Conservation (phyloP, 2,797 vertebrate genomes). For the Gallinago solitaria region DNA sequence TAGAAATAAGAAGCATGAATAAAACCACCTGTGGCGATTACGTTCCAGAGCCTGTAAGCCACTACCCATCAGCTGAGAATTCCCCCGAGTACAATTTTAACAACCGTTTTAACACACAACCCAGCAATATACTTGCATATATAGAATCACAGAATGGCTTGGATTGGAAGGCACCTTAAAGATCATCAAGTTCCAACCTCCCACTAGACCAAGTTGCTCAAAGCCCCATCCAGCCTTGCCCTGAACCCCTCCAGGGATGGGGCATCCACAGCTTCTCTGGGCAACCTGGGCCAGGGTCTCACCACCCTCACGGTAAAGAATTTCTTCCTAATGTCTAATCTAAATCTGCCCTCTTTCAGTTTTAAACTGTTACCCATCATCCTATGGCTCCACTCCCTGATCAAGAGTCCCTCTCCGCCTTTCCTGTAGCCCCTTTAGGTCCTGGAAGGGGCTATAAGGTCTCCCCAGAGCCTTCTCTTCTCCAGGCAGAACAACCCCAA, state of each 20-base stretch:
- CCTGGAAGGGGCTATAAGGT: not conserved
- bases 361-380: not conserved
- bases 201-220: not conserved
- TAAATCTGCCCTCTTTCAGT: not conserved
- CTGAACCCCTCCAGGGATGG: not conserved
- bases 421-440: not conserved
- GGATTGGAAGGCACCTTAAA: not conserved
- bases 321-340: not conserved
- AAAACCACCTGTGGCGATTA: accelerated
- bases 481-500: not conserved
- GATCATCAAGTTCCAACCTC: not conserved
- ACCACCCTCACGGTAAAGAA: no score
- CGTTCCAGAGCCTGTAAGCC: accelerated
- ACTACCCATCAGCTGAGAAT: accelerated
- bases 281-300: not conserved
- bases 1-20: accelerated
- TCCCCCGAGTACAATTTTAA: not conserved
- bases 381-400: not conserved
- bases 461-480: not conserved
- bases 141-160: not conserved
- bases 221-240: not conserved
- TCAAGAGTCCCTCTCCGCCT: not conserved
- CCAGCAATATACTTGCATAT: accelerated
- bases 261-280: not conserved
- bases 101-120: accelerated